Conservation (phyloP, 1,140 invertebrate genomes). For the Latrodectus geometricus region DNA sequence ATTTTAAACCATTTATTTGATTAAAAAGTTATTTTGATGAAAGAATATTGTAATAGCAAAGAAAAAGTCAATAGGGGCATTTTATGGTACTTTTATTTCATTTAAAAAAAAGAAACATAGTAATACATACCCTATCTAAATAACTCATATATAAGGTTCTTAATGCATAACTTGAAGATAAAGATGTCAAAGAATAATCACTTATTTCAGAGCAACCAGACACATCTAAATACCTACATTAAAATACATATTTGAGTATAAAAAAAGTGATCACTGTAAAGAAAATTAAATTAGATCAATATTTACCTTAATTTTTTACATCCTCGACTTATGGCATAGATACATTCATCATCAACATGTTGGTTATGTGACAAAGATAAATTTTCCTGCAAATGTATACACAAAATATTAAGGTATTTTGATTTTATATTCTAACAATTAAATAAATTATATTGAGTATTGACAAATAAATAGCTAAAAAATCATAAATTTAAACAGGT, state of each 20-base stretch:
- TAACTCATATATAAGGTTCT: constrained; percentile 59
- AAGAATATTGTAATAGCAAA: too few species aligned
- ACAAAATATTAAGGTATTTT: not conserved
- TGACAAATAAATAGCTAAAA: too few species aligned
- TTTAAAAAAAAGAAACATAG: not conserved
- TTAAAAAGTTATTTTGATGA: too few species aligned
- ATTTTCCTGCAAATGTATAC: constrained; percentile 41
- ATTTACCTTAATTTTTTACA: constrained; percentile 61
- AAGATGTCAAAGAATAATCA: constrained; percentile 60
- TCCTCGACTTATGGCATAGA: constrained; percentile 57
- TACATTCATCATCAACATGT: constrained; percentile 60
- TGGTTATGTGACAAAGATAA: constrained; percentile 54
- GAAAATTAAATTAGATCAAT: not conserved
- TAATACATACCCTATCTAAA: constrained; percentile 48
- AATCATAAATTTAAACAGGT: too few species aligned
- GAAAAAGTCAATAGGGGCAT: too few species aligned
- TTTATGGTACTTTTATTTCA: too few species aligned
- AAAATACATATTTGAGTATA: constrained; percentile 1
- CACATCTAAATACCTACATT: constrained; percentile 52
- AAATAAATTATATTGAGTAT: not conserved
- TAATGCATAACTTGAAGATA: constrained; percentile 54
- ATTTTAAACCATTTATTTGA: too few species aligned
- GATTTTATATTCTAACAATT: not conserved
- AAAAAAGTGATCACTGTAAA: not conserved
- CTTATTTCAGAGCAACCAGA: constrained; percentile 60